Evolutionary conservation across 1,140 invertebrate species (phyloP), one percentile per base, ranked within the genome.

Genomic region (Drosophila varians): DNA sequence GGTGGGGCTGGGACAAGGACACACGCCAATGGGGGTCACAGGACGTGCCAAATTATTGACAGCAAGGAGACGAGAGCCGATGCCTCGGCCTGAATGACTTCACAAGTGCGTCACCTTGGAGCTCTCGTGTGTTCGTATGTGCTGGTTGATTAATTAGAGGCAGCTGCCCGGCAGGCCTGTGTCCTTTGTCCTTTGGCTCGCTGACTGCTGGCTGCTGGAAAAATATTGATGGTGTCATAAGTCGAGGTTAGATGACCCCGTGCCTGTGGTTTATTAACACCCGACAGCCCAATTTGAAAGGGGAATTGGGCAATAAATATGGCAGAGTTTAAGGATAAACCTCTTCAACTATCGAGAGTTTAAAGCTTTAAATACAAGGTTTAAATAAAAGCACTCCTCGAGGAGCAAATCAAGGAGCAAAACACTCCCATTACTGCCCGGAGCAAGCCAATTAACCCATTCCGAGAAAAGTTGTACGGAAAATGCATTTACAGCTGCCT

Each of bases 1-100:
- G 28, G 46, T 18, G 45, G 26, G 23, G 7, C 8, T 11, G 34
- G 23, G 25, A 31, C 19, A 42, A 40, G 54, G 28, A 19, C 31
- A 14, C 21, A 25, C 45, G 47, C n/a, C 11, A 11, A 9, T 4
- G 43, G 51, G 45, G 64, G 46, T 64, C 65, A 78, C 38, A 76
- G 80, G 68, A 79, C 76, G 76, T 87, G 80, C 80, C 77, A 86
- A 86, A 86, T 86, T 86, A 87, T 86, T 86, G 82, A 86, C 80
- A 80, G 73, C 36, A 54, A 16, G 47, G 49, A 26, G 54, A 55
- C 55, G 64, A 12, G n/a, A n/a, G n/a, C 21, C 51, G 19, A 43
- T 34, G 34, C 42, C 25, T 18, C 36, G 9, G 26, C 19, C 43
- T 43, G 26, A 14, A 26, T 46, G 40, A 36, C 42, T 62, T 55